phyloP scores from a whole-genome alignment of 2,113 vertebrate species.

The Lates calcarifer region DNA sequence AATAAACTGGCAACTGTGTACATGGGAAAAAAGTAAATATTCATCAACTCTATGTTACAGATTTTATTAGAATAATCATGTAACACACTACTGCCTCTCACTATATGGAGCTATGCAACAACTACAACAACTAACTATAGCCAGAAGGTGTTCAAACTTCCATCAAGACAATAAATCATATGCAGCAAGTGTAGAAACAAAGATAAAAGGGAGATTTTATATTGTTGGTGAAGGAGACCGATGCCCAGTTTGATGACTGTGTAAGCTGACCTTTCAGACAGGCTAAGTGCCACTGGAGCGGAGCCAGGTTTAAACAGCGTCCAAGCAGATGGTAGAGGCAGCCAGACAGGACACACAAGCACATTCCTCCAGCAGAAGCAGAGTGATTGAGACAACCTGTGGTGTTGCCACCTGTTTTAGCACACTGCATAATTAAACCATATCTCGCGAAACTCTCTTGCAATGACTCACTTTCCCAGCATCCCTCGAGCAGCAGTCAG shows the following conservation, averaged over 20 bases:
- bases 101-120: background rate
- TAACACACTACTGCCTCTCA: background rate
- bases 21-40: background rate
- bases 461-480: slow-evolving; percentile 74
- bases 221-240: slow-evolving; percentile 6
- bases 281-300: slow-evolving; percentile 71
- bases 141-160: background rate
- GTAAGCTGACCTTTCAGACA: slow-evolving; percentile 71
- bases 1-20: background rate
- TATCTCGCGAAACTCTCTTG: slow-evolving; percentile 55
- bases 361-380: slow-evolving; percentile 62
- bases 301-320: slow-evolving; percentile 66
- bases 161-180: background rate
- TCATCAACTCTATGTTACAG: too few relatives aligned
- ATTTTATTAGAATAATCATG: background rate
- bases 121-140: background rate
- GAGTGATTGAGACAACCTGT: slow-evolving; percentile 72
- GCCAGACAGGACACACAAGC: slow-evolving; percentile 65
- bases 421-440: slow-evolving; percentile 76
- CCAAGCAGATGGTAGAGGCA: slow-evolving; percentile 73
- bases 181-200: background rate
- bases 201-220: background rate
- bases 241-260: slow-evolving; percentile 39
- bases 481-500: slow-evolving; percentile 54
- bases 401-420: slow-evolving; percentile 81